Conservation (phyloP, 2,888 invertebrate species). For the Andrena flavipes region DNA sequence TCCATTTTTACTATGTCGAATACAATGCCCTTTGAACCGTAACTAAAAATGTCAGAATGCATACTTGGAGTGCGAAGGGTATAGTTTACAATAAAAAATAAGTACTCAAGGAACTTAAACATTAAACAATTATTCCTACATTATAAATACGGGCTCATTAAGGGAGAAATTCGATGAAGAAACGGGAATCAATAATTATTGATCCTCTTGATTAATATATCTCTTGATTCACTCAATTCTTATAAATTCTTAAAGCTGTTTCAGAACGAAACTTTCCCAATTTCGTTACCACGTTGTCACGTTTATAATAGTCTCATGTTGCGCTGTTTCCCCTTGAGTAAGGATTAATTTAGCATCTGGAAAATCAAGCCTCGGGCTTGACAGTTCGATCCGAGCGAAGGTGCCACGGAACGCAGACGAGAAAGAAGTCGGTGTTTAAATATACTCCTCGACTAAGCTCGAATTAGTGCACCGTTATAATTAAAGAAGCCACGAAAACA, state of each 20-base stretch:
- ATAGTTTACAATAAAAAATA: no score
- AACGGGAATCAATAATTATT: not conserved
- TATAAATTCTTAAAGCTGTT: not conserved
- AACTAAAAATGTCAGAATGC: no score
- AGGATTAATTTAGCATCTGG: slow-evolving; percentile 11
- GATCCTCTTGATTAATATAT: not conserved
- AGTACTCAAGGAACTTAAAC: no score
- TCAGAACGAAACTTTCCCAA: not conserved
- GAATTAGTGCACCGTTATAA: slow-evolving; percentile 18
- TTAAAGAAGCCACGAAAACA: slow-evolving; percentile 23
- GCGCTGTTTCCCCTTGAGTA: not conserved
- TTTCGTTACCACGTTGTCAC: not conserved
- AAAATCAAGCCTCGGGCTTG: not conserved
- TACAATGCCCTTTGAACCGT: no score
- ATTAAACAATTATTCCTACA: no score
- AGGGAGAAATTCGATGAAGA: not conserved
- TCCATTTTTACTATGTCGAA: no score
- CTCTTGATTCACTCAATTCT: not conserved
- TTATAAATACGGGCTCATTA: not conserved
- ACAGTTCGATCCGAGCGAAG: not conserved
- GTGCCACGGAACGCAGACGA: no score
- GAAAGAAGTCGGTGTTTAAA: slow-evolving; percentile 8
- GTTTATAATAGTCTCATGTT: not conserved
- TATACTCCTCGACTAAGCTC: slow-evolving; percentile 3
- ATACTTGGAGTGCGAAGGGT: no score